These are phyloP conservation scores for Drosophila demipolita DNA, from an alignment of 2,888 invertebrate species.

Conservation along the genomic window DNA sequence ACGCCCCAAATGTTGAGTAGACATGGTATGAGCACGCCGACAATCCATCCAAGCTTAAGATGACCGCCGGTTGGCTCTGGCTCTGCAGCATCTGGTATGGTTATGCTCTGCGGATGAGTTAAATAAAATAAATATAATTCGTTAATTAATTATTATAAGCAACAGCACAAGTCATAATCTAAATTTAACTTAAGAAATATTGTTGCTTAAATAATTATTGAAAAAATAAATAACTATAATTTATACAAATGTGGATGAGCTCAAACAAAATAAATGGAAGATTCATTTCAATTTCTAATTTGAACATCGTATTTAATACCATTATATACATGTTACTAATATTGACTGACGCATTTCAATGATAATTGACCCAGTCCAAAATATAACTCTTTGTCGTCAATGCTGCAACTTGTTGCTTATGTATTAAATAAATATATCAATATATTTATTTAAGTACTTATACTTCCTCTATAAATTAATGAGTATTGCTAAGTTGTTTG, in stretches of 20 bases:
- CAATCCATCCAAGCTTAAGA: constrained; percentile 95
- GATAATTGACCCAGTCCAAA: background rate
- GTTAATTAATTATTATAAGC: background rate
- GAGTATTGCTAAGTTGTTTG: background rate
- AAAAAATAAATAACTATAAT: background rate
- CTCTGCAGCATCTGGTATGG: constrained; percentile 73
- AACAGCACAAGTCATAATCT: background rate
- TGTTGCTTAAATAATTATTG: background rate
- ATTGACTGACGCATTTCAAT: constrained; percentile 16
- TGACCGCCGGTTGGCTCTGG: constrained; percentile 84
- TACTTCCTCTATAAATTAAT: background rate
- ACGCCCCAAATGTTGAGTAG: constrained; percentile 99
- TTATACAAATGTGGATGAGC: background rate
- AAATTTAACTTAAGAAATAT: background rate
- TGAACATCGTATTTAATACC: background rate
- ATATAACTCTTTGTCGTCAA: background rate
- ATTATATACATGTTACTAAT: background rate
- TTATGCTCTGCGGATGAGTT: constrained; percentile 64
- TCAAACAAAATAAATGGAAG: background rate
- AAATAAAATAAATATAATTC: background rate
- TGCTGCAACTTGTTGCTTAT: background rate
- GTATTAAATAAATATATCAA: constrained; percentile 3
- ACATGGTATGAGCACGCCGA: constrained; percentile 96
- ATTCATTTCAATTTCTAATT: background rate
- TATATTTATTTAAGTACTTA: constrained; percentile 9